These are phyloP conservation scores for Brachypterus glaber DNA, from an alignment of 2,888 invertebrate genomes.

Conservation along the genomic window DNA sequence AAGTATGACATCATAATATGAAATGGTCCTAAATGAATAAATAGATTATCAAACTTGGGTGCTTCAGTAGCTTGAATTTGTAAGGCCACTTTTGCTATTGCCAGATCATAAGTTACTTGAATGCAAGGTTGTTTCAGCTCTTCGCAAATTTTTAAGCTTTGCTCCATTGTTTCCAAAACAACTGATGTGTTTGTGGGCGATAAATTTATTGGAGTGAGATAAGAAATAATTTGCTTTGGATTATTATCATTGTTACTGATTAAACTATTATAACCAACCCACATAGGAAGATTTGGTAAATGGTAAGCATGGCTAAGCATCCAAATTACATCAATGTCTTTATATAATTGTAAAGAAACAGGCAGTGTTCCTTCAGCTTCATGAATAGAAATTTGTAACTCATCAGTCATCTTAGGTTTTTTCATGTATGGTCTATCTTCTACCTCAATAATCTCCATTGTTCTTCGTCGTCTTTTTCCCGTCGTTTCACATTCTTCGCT, in stretches of 20 bases:
- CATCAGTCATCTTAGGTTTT: slow-evolving; percentile 22
- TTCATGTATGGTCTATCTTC: slow-evolving; percentile 20
- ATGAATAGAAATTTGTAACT: slow-evolving; percentile 16
- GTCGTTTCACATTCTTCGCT: slow-evolving; percentile 8
- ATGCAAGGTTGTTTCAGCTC: slow-evolving; percentile 21
- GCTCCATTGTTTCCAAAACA: slow-evolving; percentile 24
- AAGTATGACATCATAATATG: slow-evolving; percentile 30
- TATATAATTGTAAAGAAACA: slow-evolving; percentile 9
- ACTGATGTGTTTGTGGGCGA: slow-evolving; percentile 27
- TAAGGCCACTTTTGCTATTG: slow-evolving; percentile 25
- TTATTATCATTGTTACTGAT: slow-evolving; percentile 17
- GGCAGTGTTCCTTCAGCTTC: slow-evolving; percentile 19
- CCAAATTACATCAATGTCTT: slow-evolving; percentile 11
- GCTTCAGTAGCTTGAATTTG: slow-evolving; percentile 21
- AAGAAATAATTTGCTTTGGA: slow-evolving; percentile 23
- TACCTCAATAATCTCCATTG: slow-evolving; percentile 19
- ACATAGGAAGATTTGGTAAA: slow-evolving; percentile 14
- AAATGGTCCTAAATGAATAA: slow-evolving; percentile 34
- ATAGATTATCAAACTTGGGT: slow-evolving; percentile 26
- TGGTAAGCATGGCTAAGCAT: slow-evolving; percentile 12
- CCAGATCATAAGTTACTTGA: slow-evolving; percentile 26
- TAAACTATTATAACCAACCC: slow-evolving; percentile 15
- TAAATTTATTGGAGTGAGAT: slow-evolving; percentile 26
- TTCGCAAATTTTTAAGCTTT: slow-evolving; percentile 19
- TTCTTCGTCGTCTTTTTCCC: slow-evolving; percentile 21